phyloP scores from a whole-genome alignment of 2,113 vertebrate genomes.

The Anthoscopus minutus region DNA sequence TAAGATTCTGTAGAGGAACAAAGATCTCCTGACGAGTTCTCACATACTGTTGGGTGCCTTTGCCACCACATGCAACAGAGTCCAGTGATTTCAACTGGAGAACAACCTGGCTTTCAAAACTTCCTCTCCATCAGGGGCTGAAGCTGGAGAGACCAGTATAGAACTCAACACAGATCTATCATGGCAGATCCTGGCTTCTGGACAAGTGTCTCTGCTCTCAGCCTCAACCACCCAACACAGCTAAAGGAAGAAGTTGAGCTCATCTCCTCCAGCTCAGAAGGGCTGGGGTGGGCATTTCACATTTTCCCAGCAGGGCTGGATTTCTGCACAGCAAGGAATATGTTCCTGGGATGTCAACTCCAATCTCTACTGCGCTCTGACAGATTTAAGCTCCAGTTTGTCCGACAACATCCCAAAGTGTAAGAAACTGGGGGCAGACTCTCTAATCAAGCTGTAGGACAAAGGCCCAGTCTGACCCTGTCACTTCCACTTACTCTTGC shows the following conservation, averaged over 20 bases:
- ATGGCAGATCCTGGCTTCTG: neutral
- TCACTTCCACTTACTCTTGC: slow-evolving; percentile 91
- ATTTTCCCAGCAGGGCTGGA: slow-evolving; percentile 72
- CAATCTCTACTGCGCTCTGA: slow-evolving; percentile 72
- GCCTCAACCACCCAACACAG: neutral
- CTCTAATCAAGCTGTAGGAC: slow-evolving; percentile 94
- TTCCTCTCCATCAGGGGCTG: neutral
- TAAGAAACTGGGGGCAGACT: slow-evolving; percentile 89
- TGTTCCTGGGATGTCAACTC: slow-evolving; percentile 75
- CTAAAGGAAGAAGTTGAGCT: neutral
- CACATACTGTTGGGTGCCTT: neutral
- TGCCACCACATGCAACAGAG: neutral
- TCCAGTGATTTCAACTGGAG: neutral
- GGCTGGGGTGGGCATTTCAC: slow-evolving; percentile 46
- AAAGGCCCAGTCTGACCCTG: slow-evolving; percentile 94
- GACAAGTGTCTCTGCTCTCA: neutral
- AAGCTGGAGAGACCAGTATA: neutral
- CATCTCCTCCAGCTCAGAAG: slow-evolving; percentile 11
- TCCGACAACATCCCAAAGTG: slow-evolving; percentile 93
- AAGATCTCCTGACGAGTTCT: neutral
- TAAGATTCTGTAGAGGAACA: neutral
- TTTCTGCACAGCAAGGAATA: slow-evolving; percentile 72
- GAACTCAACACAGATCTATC: neutral
- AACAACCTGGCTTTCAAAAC: neutral
- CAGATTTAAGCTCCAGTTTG: slow-evolving; percentile 89